Evolutionary conservation across 2,113 vertebrate species (phyloP).

Genomic region (Zeus faber): DNA sequence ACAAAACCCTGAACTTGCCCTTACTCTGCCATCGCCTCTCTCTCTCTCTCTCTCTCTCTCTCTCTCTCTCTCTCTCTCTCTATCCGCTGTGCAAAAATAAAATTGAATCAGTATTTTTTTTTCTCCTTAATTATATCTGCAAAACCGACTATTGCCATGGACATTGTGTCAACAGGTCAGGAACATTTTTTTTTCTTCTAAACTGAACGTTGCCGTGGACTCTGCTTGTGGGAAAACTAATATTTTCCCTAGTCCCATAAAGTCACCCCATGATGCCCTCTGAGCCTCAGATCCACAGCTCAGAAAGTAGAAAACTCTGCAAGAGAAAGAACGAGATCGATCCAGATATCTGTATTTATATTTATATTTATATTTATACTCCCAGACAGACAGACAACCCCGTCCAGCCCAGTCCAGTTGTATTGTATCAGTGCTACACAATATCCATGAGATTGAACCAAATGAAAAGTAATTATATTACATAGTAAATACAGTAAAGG

Average conservation of each 20-base stretch:
- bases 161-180: constrained; percentile 6
- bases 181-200: not conserved
- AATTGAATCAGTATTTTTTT: no score
- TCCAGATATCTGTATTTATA: no score
- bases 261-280: constrained; percentile 13
- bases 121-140: not conserved
- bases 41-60: no score
- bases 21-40: not conserved
- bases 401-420: no score
- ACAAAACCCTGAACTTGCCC: not conserved
- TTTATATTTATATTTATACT: no score
- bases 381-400: no score
- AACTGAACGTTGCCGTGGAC: constrained; percentile 5
- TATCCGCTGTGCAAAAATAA: no score
- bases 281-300: constrained; percentile 6
- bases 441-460: no score
- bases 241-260: constrained; percentile 39
- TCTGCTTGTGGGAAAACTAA: constrained; percentile 40
- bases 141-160: constrained; percentile 2
- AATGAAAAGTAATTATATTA: no score
- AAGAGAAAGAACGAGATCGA: not conserved
- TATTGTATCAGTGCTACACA: no score
- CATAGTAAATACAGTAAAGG: no score
- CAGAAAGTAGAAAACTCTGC: constrained; percentile 7
- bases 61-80: no score